These are phyloP conservation scores for Caenorhabditis angaria DNA, from an alignment of 2,888 invertebrate species.

Conservation along the genomic window DNA sequence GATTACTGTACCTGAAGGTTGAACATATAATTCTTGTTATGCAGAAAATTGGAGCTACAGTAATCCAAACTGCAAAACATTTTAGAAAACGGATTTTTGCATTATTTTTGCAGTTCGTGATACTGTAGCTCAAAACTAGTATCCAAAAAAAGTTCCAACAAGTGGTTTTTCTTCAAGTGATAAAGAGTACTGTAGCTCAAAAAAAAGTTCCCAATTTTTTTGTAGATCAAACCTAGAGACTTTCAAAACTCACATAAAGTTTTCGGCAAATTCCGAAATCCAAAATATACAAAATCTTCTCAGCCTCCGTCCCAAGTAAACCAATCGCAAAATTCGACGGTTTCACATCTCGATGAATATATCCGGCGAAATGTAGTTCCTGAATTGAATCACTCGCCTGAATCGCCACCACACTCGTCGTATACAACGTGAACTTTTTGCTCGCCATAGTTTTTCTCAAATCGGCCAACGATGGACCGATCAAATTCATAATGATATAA, in stretches of 20 bases:
- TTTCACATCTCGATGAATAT: slow-evolving; percentile 42
- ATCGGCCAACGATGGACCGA: slow-evolving; percentile 28
- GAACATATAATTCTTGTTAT: too few species aligned
- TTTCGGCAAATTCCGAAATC: slow-evolving; percentile 41
- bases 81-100: too few species aligned
- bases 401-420: slow-evolving; percentile 28
- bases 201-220: not conserved
- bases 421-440: slow-evolving; percentile 28
- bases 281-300: slow-evolving; percentile 25
- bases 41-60: too few species aligned
- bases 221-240: not conserved
- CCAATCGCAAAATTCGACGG: slow-evolving; percentile 44
- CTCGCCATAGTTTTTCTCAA: not conserved
- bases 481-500: slow-evolving; percentile 39
- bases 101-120: too few species aligned
- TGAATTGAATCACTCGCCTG: slow-evolving; percentile 31
- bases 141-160: too few species aligned
- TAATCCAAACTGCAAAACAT: too few species aligned
- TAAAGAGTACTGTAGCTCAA: too few species aligned
- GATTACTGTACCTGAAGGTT: too few species aligned
- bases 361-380: slow-evolving; percentile 34
- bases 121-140: too few species aligned
- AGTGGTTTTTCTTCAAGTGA: too few species aligned
- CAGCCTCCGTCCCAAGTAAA: slow-evolving; percentile 21
- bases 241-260: slow-evolving; percentile 14